Evolutionary conservation across 2,797 vertebrate species (phyloP).

Genomic region (Periophthalmus magnuspinnatus): DNA sequence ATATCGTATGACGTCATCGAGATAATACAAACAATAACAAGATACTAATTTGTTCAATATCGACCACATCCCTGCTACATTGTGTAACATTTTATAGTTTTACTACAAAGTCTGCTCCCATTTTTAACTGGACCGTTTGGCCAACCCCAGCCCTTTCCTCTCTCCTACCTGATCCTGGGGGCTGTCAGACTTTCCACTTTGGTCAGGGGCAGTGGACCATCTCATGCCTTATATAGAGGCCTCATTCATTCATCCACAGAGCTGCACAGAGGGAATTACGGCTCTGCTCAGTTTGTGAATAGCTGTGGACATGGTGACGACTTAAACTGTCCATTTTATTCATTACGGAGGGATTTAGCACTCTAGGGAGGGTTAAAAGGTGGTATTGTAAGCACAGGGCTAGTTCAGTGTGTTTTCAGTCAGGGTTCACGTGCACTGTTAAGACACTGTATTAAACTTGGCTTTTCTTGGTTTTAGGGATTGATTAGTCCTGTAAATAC

Average conservation of each 20-base stretch:
- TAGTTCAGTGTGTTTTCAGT: neutral
- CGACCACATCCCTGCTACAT: too few species aligned
- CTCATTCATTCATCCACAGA: constrained; percentile 67
- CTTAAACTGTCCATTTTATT: constrained; percentile 50
- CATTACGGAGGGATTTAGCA: constrained; percentile 33
- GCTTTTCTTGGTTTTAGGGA: too few species aligned
- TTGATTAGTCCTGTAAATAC: too few species aligned
- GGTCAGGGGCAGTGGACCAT: constrained; percentile 56
- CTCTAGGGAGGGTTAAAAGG: constrained; percentile 43
- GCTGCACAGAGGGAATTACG: constrained; percentile 38
- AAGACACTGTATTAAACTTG: neutral
- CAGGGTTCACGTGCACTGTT: neutral
- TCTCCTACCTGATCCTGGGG: constrained; percentile 63
- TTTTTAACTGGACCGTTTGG: neutral
- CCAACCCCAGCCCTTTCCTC: constrained; percentile 20
- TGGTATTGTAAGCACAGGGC: constrained; percentile 14
- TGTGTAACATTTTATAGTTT: too few species aligned
- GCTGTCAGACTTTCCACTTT: constrained; percentile 73
- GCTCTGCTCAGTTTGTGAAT: constrained; percentile 46
- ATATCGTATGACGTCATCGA: too few species aligned
- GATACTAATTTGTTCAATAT: too few species aligned
- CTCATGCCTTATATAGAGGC: constrained; percentile 62
- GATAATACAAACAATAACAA: too few species aligned
- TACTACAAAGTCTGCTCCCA: too few species aligned
- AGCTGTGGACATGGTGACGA: constrained; percentile 53